Evolutionary conservation across 2,113 vertebrate species (phyloP).

Genomic region (Indicator maculatus): DNA sequence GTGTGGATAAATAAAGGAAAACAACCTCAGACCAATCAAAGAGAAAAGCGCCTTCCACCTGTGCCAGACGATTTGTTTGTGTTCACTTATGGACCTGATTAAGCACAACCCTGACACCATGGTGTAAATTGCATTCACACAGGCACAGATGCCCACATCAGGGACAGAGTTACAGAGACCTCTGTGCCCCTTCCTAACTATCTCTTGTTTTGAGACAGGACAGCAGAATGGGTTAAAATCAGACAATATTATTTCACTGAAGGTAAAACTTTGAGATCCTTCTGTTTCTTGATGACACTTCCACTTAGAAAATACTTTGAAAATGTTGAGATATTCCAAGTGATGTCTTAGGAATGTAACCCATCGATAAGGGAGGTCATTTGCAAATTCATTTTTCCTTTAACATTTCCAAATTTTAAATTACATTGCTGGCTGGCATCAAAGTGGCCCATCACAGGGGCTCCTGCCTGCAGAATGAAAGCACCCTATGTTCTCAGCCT

Average conservation of each 20-base stretch:
- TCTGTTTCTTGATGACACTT: background rate
- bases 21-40: background rate
- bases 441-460: background rate
- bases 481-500: background rate
- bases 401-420: background rate
- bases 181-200: background rate
- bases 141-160: background rate
- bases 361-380: background rate
- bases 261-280: background rate
- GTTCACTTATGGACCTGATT: background rate
- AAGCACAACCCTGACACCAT: background rate
- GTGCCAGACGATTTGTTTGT: accelerated
- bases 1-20: background rate
- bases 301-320: background rate
- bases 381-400: background rate
- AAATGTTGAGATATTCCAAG: background rate
- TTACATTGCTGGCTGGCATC: background rate
- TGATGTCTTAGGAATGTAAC: background rate
- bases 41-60: background rate
- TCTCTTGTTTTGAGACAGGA: background rate
- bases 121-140: background rate
- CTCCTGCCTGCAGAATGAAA: background rate
- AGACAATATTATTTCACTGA: background rate
- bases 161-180: background rate
- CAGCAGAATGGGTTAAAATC: background rate